A percentile compares a stretch with the other conserved stretches of the same genome.
phyloP scores from a whole-genome alignment of 2,888 invertebrate species.

The Acanthosepion pharaonis region DNA sequence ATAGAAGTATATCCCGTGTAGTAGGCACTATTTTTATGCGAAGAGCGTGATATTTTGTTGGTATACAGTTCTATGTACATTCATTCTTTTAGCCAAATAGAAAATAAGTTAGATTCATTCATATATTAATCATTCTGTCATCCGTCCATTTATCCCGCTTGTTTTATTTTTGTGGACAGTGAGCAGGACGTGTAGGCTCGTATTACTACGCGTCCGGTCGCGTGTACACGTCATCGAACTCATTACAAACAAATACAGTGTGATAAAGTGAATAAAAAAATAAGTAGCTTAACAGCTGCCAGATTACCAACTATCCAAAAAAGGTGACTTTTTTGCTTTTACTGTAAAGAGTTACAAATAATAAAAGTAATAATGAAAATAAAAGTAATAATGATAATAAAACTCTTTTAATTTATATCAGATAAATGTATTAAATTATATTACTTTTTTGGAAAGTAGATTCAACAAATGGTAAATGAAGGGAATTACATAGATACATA shows the following conservation, averaged over 20 bases:
- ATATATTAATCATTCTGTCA: conserved; percentile 33
- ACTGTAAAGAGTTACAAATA: background rate
- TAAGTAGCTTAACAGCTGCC: background rate
- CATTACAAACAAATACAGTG: background rate
- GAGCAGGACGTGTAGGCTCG: background rate
- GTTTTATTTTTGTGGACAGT: background rate
- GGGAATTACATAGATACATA: background rate
- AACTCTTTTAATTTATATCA: background rate
- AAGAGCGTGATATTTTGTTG: background rate
- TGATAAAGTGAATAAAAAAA: background rate
- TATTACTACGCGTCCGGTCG: conserved; percentile 33
- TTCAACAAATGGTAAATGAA: too few relatives aligned
- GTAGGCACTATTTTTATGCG: background rate
- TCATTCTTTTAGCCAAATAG: background rate
- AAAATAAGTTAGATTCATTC: background rate
- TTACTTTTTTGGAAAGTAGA: too few relatives aligned
- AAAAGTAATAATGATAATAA: background rate
- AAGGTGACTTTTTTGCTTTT: background rate
- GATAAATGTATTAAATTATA: background rate
- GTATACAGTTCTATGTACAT: background rate
- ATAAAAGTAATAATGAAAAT: too few relatives aligned
- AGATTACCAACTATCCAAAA: background rate
- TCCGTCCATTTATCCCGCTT: background rate
- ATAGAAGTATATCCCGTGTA: background rate
- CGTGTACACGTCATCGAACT: background rate